Evolutionary conservation across 2,797 vertebrate species (phyloP).

Genomic region (Enteromius fasciolatus): DNA sequence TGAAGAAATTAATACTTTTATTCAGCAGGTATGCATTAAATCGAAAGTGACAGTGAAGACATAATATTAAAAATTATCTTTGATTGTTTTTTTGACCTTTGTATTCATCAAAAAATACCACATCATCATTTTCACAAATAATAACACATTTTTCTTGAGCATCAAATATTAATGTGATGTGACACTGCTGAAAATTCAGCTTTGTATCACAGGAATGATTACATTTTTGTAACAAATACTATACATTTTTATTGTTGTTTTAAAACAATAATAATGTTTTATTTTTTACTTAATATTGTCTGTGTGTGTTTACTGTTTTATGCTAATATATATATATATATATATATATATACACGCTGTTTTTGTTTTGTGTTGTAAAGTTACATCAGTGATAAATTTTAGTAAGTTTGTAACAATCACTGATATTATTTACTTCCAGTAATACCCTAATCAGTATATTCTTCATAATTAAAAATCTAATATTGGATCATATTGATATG

Average conservation of each 20-base stretch:
- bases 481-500: background rate
- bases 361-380: too few relatives aligned
- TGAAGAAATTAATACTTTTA: background rate
- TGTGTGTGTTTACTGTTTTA: too few relatives aligned
- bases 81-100: background rate
- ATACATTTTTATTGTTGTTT: too few relatives aligned
- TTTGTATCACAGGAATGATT: background rate
- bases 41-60: background rate
- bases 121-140: background rate
- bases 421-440: background rate
- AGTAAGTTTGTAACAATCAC: background rate
- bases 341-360: too few relatives aligned
- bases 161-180: background rate
- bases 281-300: too few relatives aligned
- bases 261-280: too few relatives aligned
- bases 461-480: background rate
- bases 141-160: background rate
- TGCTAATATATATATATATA: too few relatives aligned
- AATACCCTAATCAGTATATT: background rate
- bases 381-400: too few relatives aligned
- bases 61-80: background rate
- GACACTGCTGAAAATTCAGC: background rate
- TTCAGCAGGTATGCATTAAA: slow-evolving; percentile 1
- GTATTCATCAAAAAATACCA: background rate
- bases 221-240: background rate